Evolutionary conservation across 2,113 vertebrate species (phyloP).

Genomic region (Cephalopterus ornatus): DNA sequence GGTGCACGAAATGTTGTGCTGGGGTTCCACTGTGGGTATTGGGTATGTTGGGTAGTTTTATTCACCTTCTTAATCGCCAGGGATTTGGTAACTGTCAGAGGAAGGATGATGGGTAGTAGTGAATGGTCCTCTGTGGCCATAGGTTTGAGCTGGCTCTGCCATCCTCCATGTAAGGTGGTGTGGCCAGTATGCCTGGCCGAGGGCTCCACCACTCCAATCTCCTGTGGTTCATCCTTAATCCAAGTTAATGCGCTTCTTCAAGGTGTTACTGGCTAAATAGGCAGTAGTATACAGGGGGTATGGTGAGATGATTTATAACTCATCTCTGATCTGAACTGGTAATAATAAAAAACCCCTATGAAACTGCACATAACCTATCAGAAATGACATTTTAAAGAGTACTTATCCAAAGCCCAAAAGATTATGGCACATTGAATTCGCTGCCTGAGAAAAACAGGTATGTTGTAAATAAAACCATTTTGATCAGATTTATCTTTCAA

Average conservation of each 20-base stretch:
- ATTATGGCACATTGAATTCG: background rate
- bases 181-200: too few relatives aligned
- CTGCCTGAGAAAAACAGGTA: background rate
- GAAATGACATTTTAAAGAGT: background rate
- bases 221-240: background rate
- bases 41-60: background rate
- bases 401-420: background rate
- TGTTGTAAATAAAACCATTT: background rate
- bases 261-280: background rate
- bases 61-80: background rate
- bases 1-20: background rate
- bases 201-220: background rate
- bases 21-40: background rate
- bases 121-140: background rate
- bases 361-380: background rate
- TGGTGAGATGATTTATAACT: background rate
- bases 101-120: background rate
- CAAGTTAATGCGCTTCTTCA: background rate
- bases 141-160: background rate
- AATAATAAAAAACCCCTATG: accelerated
- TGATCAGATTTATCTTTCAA: background rate
- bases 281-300: background rate
- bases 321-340: background rate
- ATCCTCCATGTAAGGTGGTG: accelerated
- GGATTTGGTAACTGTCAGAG: background rate